Evolutionary conservation across 2,888 invertebrate species (phyloP), one percentile per base, ranked within the genome.

Genomic region (Trichogramma dendrolimi): DNA sequence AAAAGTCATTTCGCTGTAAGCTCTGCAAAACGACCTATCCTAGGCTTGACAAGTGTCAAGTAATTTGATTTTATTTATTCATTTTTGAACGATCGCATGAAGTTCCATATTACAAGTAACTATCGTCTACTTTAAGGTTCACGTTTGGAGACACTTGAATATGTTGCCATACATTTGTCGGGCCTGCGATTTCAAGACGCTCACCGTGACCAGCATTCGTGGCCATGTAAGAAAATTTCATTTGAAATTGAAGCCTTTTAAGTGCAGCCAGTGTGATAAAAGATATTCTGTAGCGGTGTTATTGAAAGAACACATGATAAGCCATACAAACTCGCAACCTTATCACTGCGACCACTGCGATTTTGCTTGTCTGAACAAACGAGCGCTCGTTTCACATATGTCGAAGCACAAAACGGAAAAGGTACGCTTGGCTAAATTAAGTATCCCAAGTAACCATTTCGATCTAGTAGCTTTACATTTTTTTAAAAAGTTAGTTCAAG

Each of bases 121-220:
- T 58, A 46, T 58, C 55, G 47, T 11, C n/a, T 47, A 8, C 47
- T 11, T 41, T 27, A 27, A 59, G 62, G 59, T 59, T n/a, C 62
- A 62, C 49, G 52, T 62, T n/a, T 59, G 59, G 62, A 58, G 59
- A 4, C 62, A 62, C 62, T 62, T 27, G 51, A 58, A 59, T 48
- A 62, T 62, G 55, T 43, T 59, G 55, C 62, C 62, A 4, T 62
- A 59, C 52, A 55, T 59, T 4, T 59, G 59, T 55, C 46, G 43
- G 27, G 61, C 56, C n/a, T 61, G 62, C 43, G 62, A 62, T 49
- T 62, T 62, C 46, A 58, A 62, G 44, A 59, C 55, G 2, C 11
- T 62, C 50, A 59, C 62, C 14, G 59, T 62, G 4, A 62, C 62
- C 42, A 55, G 62, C 38, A 62, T 62, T 5, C 62, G 58, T 14